phyloP scores from a whole-genome alignment of 2,113 vertebrate species.

The Phrynosoma blainvillii region DNA sequence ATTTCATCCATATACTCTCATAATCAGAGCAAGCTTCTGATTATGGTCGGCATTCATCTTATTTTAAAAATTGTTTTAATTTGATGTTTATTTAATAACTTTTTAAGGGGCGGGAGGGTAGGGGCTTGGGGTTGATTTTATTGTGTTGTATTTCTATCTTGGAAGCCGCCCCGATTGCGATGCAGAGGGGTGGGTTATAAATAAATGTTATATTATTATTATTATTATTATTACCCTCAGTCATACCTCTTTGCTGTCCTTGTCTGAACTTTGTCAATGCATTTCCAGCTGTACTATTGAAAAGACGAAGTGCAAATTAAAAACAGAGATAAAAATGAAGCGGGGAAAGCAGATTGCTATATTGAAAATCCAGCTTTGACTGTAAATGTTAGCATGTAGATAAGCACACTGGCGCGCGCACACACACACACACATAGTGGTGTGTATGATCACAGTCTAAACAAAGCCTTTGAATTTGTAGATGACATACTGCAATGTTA shows the following conservation, averaged over 20 bases:
- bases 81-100: too few species aligned
- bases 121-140: too few species aligned
- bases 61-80: too few species aligned
- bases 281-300: constrained; percentile 8
- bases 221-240: background rate
- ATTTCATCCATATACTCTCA: rapidly evolving
- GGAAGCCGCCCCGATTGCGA: too few species aligned
- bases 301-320: constrained; percentile 38
- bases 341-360: constrained; percentile 56
- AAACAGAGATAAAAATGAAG: constrained; percentile 48
- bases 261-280: background rate
- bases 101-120: too few species aligned
- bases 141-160: too few species aligned
- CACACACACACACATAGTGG: constrained; percentile 8
- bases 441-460: constrained; percentile 70
- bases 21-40: background rate
- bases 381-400: constrained; percentile 51
- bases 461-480: constrained; percentile 67
- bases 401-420: background rate
- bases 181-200: too few species aligned
- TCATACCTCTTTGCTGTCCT: rapidly evolving
- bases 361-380: constrained; percentile 58
- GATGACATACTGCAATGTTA: constrained; percentile 63
- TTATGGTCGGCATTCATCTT: too few species aligned
- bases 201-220: too few species aligned